These are phyloP conservation scores for Atherix ibis DNA, from an alignment of 2,888 invertebrate species.

Conservation along the genomic window DNA sequence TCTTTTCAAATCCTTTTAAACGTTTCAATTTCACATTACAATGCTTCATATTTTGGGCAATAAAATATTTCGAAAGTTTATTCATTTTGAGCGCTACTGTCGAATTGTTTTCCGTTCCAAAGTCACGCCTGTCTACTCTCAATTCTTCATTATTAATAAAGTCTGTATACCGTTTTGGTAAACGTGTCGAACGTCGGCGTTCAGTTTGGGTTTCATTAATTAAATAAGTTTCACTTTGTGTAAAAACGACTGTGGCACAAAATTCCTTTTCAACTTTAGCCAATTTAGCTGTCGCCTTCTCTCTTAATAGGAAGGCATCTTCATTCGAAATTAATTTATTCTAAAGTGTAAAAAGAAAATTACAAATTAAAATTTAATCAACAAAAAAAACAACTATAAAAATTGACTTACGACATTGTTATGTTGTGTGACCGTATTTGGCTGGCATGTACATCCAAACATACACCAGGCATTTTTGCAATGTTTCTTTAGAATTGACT, in stretches of 20 bases:
- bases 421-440: conserved; percentile 9
- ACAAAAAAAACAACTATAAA: background rate
- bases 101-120: background rate
- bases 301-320: conserved; percentile 27
- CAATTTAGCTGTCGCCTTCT: conserved; percentile 34
- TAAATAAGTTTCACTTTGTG: conserved; percentile 46
- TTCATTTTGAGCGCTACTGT: background rate
- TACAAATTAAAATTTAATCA: too few species aligned
- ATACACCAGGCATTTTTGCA: conserved; percentile 40
- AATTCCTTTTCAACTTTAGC: conserved; percentile 57
- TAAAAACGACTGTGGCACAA: conserved; percentile 51
- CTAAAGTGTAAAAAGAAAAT: conserved; percentile 13
- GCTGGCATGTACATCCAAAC: conserved; percentile 33
- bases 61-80: too few species aligned
- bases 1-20: conserved; percentile 27
- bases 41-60: conserved; percentile 17
- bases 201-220: conserved; percentile 38
- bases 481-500: conserved; percentile 36
- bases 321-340: conserved; percentile 25
- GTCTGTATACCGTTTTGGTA: conserved; percentile 45
- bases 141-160: conserved; percentile 10
- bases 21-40: conserved; percentile 22
- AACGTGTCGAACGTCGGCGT: conserved; percentile 38
- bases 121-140: background rate
- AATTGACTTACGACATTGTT: conserved; percentile 23